Conservation (phyloP, 1,140 invertebrate genomes). For the Trissolcus basalis region DNA sequence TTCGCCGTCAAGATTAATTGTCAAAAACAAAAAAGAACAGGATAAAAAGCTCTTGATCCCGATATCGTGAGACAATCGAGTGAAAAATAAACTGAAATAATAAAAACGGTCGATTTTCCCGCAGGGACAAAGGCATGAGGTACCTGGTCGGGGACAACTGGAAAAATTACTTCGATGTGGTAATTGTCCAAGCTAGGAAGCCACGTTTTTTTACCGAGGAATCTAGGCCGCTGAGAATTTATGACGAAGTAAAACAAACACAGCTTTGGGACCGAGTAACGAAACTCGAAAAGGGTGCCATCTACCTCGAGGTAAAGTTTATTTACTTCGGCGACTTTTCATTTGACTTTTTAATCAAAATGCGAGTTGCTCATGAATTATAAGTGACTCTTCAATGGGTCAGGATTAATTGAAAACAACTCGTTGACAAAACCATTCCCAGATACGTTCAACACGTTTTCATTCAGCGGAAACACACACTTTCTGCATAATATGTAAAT, state of each 20-base stretch:
- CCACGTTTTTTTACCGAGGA: conserved; percentile 97
- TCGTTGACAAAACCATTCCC: conserved; percentile 3
- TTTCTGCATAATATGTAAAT: too few relatives aligned
- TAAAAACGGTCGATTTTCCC: conserved; percentile 61
- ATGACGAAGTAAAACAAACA: conserved; percentile 86
- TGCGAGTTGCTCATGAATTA: conserved; percentile 33
- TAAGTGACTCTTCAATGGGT: conserved; percentile 18
- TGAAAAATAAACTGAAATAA: not conserved
- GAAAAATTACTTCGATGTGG: conserved; percentile 94
- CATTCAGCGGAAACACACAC: too few relatives aligned
- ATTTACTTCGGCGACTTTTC: conserved; percentile 8
- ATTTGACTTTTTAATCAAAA: conserved; percentile 47
- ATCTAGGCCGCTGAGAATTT: conserved; percentile 91
- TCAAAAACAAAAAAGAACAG: not conserved
- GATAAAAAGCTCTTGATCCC: not conserved
- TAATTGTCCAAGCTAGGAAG: conserved; percentile 96
- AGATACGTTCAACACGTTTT: conserved; percentile 2
- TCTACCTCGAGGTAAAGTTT: conserved; percentile 91
- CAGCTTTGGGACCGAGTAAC: conserved; percentile 95
- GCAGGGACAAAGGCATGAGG: conserved; percentile 93
- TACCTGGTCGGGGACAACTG: conserved; percentile 92
- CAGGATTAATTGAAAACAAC: conserved; percentile 23
- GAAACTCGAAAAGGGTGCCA: conserved; percentile 88
- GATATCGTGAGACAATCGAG: conserved; percentile 9
- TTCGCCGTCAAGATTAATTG: conserved; percentile 1